These are phyloP conservation scores for Philopotamus ludificatus DNA, from an alignment of 1,140 invertebrate species.

Conservation along the genomic window DNA sequence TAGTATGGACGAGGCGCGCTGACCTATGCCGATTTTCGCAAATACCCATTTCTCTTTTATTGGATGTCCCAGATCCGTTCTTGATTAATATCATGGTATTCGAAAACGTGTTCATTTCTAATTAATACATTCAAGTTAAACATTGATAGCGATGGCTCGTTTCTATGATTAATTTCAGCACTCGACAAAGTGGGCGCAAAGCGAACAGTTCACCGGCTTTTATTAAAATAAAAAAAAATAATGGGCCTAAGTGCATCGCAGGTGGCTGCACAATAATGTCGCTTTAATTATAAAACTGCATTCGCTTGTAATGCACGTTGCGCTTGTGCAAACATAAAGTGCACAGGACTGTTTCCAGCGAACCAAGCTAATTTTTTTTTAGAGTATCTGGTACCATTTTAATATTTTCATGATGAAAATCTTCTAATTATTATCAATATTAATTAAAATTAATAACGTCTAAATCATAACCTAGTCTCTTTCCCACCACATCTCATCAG, in stretches of 20 bases:
- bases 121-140: no score
- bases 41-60: no score
- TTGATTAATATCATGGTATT: no score
- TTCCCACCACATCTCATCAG: no score
- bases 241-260: not conserved
- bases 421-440: not conserved
- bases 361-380: slow-evolving; percentile 8
- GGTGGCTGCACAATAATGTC: slow-evolving; percentile 29
- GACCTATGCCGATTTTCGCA: no score
- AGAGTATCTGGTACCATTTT: not conserved
- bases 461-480: not conserved
- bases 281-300: slow-evolving; percentile 38
- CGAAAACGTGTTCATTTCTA: no score
- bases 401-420: not conserved
- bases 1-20: no score
- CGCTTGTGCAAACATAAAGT: slow-evolving; percentile 21
- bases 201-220: no score
- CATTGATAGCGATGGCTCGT: no score
- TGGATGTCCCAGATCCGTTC: no score
- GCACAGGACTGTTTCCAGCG: not conserved
- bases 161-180: no score
- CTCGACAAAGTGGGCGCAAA: no score
- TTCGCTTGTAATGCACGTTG: slow-evolving; percentile 4
- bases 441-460: not conserved
- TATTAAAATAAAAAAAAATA: not conserved